Evolutionary conservation across 2,113 vertebrate species (phyloP).

Genomic region (Stomatorhinus ivindoensis): DNA sequence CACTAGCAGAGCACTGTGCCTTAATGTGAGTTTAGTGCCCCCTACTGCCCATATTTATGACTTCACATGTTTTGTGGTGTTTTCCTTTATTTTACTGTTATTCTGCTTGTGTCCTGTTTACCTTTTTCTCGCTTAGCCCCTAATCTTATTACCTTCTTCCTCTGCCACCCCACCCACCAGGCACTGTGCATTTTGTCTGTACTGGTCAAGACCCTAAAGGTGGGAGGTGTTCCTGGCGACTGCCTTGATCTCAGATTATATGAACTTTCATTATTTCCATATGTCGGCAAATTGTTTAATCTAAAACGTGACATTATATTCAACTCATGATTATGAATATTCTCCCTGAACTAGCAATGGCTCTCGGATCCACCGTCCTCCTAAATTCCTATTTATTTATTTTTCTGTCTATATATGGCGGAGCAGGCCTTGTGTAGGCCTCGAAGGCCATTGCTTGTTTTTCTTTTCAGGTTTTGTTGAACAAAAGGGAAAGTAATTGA

Average conservation of each 20-base stretch:
- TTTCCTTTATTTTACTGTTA: conserved; percentile 7
- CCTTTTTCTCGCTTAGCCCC: neutral
- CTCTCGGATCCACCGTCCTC: neutral
- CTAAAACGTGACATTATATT: neutral
- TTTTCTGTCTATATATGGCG: neutral
- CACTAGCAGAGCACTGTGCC: conserved; percentile 60
- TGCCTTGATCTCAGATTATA: neutral
- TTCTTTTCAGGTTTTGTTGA: neutral
- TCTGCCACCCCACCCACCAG: neutral
- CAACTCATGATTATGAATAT: neutral
- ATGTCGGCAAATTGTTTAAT: neutral
- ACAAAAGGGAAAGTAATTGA: conserved; percentile 7
- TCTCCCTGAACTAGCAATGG: neutral
- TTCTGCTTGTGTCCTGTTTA: neutral
- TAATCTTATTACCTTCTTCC: neutral
- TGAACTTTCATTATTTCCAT: neutral
- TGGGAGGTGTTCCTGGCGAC: neutral
- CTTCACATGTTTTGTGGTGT: conserved; percentile 24
- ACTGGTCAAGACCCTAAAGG: neutral
- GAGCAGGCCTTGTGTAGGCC: neutral
- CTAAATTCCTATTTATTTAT: conserved; percentile 1
- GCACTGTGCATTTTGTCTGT: neutral
- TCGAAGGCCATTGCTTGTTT: neutral
- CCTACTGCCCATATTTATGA: conserved; percentile 36
- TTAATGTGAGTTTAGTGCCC: conserved; percentile 54